Evolutionary conservation across 2,888 invertebrate species (phyloP).

Genomic region (Ectropis crepuscularia): DNA sequence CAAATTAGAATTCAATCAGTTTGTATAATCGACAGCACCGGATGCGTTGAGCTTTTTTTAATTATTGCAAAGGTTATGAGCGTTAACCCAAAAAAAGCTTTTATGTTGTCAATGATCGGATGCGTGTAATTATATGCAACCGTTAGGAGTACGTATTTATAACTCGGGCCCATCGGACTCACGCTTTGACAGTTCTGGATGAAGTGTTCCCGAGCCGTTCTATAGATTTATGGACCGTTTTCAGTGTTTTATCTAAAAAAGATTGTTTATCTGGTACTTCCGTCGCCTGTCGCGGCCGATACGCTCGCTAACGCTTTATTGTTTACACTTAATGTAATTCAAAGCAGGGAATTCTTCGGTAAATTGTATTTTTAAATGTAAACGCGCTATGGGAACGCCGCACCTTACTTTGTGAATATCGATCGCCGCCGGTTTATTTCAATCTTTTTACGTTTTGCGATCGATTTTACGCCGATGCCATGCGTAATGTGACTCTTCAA

Average conservation of each 20-base stretch:
- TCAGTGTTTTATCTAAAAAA: constrained; percentile 82
- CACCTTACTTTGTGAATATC: constrained; percentile 71
- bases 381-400: constrained; percentile 62
- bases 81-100: constrained; percentile 60
- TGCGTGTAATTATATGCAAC: constrained; percentile 55
- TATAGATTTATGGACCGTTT: constrained; percentile 80
- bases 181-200: constrained; percentile 70
- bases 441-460: constrained; percentile 70
- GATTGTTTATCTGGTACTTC: constrained; percentile 83
- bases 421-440: constrained; percentile 67
- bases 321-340: constrained; percentile 85
- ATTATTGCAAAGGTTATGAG: constrained; percentile 78
- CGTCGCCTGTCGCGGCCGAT: constrained; percentile 80
- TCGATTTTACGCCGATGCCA: constrained; percentile 73
- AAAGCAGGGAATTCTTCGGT: constrained; percentile 82
- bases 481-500: constrained; percentile 67
- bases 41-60: constrained; percentile 74
- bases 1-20: constrained; percentile 75
- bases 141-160: constrained; percentile 54
- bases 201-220: constrained; percentile 64
- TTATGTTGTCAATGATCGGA: constrained; percentile 52
- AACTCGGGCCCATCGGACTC: constrained; percentile 45
- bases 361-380: constrained; percentile 82
- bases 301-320: constrained; percentile 81
- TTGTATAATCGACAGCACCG: constrained; percentile 66